These are phyloP conservation scores for Microctonus hyperodae DNA, from an alignment of 2,888 invertebrate genomes.

Conservation along the genomic window DNA sequence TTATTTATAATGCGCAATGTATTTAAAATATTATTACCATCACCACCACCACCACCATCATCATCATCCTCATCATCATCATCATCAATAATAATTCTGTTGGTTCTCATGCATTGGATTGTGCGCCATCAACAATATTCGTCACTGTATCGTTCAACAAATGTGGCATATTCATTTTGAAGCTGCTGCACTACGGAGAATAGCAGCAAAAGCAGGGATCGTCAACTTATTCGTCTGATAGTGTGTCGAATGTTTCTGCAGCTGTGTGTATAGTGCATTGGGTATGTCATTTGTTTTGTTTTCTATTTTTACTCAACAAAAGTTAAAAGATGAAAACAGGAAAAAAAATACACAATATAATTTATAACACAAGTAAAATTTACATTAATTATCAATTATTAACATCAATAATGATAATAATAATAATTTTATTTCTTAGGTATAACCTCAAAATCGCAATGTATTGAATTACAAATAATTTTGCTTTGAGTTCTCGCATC, in stretches of 20 bases:
- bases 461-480: not conserved
- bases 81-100: too few relatives aligned
- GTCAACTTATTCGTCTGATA: constrained; percentile 53
- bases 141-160: constrained; percentile 43
- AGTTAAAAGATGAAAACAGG: not conserved
- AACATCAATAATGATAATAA: too few relatives aligned
- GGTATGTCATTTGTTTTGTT: constrained; percentile 3
- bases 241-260: constrained; percentile 42
- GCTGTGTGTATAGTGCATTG: not conserved
- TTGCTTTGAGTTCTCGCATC: not conserved
- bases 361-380: too few relatives aligned
- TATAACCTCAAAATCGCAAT: not conserved
- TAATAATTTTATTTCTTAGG: not conserved
- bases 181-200: constrained; percentile 31
- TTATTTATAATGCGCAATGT: not conserved
- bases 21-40: not conserved
- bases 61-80: too few relatives aligned
- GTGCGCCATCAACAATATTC: constrained; percentile 25
- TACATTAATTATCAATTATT: too few relatives aligned
- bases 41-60: too few relatives aligned
- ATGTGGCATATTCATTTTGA: constrained; percentile 49
- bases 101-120: constrained; percentile 18
- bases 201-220: constrained; percentile 44
- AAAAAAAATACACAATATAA: not conserved
- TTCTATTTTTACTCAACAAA: not conserved